Conservation (phyloP, 2,888 invertebrate species). For the Belgica antarctica region DNA sequence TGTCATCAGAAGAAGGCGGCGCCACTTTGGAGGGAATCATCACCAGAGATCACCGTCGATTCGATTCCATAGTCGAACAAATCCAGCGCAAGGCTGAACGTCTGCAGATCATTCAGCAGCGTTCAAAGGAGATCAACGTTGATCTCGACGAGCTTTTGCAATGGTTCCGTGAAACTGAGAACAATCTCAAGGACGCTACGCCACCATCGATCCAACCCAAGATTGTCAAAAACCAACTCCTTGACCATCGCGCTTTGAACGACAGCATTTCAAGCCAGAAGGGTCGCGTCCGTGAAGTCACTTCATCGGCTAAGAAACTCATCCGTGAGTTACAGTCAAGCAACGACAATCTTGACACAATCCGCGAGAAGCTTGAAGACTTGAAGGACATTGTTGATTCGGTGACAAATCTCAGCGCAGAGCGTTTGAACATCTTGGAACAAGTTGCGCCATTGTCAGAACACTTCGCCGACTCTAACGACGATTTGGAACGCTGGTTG, state of each 20-base stretch:
- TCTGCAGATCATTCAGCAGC: slow-evolving; percentile 84
- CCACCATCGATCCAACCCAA: slow-evolving; percentile 85
- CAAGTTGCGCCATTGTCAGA: slow-evolving; percentile 93
- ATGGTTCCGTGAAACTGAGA: slow-evolving; percentile 93
- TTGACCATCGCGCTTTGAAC: slow-evolving; percentile 88
- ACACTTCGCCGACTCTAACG: slow-evolving; percentile 92
- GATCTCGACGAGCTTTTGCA: slow-evolving; percentile 94
- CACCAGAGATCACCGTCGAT: slow-evolving; percentile 88
- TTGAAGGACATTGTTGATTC: slow-evolving; percentile 87
- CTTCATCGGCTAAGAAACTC: slow-evolving; percentile 86
- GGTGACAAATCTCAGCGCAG: slow-evolving; percentile 82
- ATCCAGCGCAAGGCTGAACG: slow-evolving; percentile 93
- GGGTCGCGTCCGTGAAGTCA: slow-evolving; percentile 84
- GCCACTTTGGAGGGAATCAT: slow-evolving; percentile 90
- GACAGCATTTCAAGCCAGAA: slow-evolving; percentile 95
- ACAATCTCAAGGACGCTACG: slow-evolving; percentile 78
- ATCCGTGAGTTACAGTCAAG: slow-evolving; percentile 74
- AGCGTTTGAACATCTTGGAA: slow-evolving; percentile 84
- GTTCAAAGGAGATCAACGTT: slow-evolving; percentile 83
- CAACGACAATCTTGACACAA: slow-evolving; percentile 75
- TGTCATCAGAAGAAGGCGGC: slow-evolving; percentile 93
- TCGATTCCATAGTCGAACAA: slow-evolving; percentile 93
- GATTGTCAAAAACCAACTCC: slow-evolving; percentile 80
- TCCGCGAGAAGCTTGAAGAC: slow-evolving; percentile 88
- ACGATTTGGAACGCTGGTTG: slow-evolving; percentile 84